A percentile compares a stretch with the other conserved stretches of the same genome.
Conservation (phyloP, 2,888 invertebrate genomes). For the Cephus spinipes region DNA sequence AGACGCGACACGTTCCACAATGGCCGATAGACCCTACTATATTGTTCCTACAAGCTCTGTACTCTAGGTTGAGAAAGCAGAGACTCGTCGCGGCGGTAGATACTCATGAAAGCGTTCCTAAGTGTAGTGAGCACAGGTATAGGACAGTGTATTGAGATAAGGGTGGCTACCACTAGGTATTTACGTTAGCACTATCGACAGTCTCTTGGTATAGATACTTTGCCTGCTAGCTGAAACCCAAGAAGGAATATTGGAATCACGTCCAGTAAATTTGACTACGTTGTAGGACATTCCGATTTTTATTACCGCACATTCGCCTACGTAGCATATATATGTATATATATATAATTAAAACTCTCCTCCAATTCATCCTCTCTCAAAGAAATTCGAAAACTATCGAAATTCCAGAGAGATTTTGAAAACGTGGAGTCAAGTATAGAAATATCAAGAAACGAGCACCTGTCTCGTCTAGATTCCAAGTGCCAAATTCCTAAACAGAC, state of each 20-base stretch:
- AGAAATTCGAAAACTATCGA: not conserved
- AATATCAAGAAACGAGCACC: not conserved
- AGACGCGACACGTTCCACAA: not conserved
- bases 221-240: not conserved
- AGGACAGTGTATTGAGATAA: not conserved
- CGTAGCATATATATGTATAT: no score
- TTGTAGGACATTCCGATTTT: not conserved
- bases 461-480: not conserved
- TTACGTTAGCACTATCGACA: conserved; percentile 11
- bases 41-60: no score
- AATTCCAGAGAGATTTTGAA: not conserved
- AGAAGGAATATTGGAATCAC: conserved; percentile 4
- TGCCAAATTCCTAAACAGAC: no score
- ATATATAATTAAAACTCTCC: no score
- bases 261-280: not conserved
- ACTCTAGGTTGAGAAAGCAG: no score
- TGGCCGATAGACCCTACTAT: no score
- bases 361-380: not conserved
- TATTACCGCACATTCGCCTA: not conserved
- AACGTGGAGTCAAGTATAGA: not conserved
- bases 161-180: not conserved
- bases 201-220: not conserved
- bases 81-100: no score
- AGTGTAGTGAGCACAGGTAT: not conserved
- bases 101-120: not conserved